Conservation (phyloP, 2,888 invertebrate genomes). For the Slavum lentiscoides region DNA sequence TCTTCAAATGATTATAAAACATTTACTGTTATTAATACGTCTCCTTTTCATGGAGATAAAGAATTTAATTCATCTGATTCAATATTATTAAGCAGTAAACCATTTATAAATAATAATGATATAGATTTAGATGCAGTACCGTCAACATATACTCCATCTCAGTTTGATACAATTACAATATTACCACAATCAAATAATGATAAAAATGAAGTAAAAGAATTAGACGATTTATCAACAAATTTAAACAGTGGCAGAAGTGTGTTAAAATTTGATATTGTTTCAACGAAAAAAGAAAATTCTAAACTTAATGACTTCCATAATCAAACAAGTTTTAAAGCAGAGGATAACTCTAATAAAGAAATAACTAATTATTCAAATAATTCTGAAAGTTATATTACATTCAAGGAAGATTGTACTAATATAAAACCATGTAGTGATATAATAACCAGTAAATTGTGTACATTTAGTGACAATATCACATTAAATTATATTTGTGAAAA, state of each 20-base stretch:
- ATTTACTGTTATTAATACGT: conserved; percentile 39
- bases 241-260: background rate
- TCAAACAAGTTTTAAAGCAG: background rate
- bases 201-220: background rate
- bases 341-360: background rate
- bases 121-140: conserved; percentile 23
- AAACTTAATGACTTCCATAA: background rate
- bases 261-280: background rate
- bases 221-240: background rate
- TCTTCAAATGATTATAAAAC: conserved; percentile 39
- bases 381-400: background rate
- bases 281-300: background rate
- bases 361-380: conserved; percentile 23
- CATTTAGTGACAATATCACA: background rate
- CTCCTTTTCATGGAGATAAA: background rate
- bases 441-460: background rate
- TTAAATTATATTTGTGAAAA: conserved; percentile 21
- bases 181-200: conserved; percentile 14
- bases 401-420: background rate
- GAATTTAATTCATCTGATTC: conserved; percentile 20
- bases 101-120: conserved; percentile 26
- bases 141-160: background rate
- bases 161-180: conserved; percentile 28
- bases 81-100: conserved; percentile 18
- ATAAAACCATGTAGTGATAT: background rate